phyloP scores from a whole-genome alignment of 2,113 vertebrate species.

The Syrmaticus mikado region DNA sequence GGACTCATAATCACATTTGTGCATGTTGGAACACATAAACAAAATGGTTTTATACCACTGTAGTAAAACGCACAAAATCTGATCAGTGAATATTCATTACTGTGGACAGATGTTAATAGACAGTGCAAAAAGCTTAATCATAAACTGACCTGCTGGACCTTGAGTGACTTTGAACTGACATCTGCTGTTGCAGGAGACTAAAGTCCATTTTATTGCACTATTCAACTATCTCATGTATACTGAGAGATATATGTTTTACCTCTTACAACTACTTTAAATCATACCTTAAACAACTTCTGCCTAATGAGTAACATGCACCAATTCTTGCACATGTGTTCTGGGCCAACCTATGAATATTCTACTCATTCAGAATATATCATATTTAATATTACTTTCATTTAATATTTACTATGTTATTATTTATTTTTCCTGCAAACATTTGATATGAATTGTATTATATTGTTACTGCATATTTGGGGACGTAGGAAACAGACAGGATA shows the following conservation, averaged over 20 bases:
- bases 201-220: not conserved
- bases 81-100: not conserved
- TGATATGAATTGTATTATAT: not conserved
- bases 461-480: not conserved
- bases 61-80: not conserved
- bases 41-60: not conserved
- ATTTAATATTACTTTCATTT: not conserved
- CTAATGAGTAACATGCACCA: not conserved
- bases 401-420: not conserved
- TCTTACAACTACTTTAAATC: not conserved
- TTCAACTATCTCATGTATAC: not conserved
- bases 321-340: not conserved
- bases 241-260: not conserved
- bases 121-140: not conserved
- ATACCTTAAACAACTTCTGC: not conserved
- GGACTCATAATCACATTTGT: fast-evolving
- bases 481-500: not conserved
- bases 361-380: not conserved
- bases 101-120: not conserved
- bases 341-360: not conserved
- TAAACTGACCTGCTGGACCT: not conserved
- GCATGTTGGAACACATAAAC: not conserved
- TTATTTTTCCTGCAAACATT: not conserved
- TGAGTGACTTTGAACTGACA: not conserved
- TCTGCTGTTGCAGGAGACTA: not conserved